A percentile compares a stretch with the other conserved stretches of the same genome.
These are phyloP conservation scores for Drosophila differens DNA, from an alignment of 2,888 invertebrate species.

Conservation along the genomic window DNA sequence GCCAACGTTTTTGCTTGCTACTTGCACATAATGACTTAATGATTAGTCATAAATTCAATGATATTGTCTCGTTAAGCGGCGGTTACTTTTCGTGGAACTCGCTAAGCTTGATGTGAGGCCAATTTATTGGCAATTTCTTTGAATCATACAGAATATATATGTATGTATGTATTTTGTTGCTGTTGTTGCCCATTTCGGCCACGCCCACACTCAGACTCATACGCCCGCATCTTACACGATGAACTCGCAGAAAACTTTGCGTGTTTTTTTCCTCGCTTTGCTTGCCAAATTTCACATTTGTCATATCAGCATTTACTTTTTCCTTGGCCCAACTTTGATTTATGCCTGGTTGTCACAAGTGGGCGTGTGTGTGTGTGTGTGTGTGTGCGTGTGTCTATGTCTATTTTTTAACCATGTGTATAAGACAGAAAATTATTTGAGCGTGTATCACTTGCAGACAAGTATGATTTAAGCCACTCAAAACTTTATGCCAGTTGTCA, in stretches of 20 bases:
- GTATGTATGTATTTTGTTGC: background rate
- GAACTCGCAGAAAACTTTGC: slow-evolving; percentile 50
- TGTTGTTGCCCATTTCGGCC: slow-evolving; percentile 6
- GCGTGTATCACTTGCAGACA: slow-evolving; percentile 3
- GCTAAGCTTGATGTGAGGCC: slow-evolving; percentile 49
- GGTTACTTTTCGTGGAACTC: slow-evolving; percentile 25
- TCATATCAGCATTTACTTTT: slow-evolving; percentile 49
- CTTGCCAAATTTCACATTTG: slow-evolving; percentile 43
- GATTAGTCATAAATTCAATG: slow-evolving; percentile 69
- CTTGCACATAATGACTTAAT: slow-evolving; percentile 49
- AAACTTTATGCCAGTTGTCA: slow-evolving; percentile 27
- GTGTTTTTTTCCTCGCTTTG: slow-evolving; percentile 11
- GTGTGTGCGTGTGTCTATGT: slow-evolving; percentile 24
- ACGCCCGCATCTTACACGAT: slow-evolving; percentile 33
- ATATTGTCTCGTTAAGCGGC: slow-evolving; percentile 19
- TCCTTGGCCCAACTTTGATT: slow-evolving; percentile 41
- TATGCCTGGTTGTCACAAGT: slow-evolving; percentile 23
- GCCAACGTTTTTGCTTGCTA: slow-evolving; percentile 1
- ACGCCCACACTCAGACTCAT: slow-evolving; percentile 25
- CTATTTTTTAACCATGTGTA: slow-evolving; percentile 8
- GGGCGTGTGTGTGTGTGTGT: background rate
- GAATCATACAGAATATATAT: slow-evolving; percentile 28
- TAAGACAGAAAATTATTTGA: slow-evolving; percentile 9
- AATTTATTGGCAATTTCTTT: slow-evolving; percentile 76
- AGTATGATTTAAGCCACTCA: slow-evolving; percentile 16